These are phyloP conservation scores for Neuroscelio doddi DNA, from an alignment of 2,888 invertebrate genomes.

Conservation along the genomic window DNA sequence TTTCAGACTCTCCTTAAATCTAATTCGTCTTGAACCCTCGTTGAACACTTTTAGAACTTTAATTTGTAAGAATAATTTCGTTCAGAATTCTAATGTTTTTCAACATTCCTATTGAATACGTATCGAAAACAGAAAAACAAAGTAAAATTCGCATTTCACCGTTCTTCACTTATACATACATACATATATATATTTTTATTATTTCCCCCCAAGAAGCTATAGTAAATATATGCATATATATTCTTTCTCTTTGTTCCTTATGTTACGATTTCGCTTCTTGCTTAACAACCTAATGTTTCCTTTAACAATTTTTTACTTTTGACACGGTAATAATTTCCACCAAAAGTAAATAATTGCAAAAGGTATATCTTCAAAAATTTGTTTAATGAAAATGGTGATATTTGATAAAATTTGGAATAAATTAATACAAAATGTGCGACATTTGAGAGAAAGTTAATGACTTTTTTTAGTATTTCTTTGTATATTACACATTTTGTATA, in stretches of 20 bases:
- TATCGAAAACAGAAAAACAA: not conserved
- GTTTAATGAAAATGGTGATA: too few species aligned
- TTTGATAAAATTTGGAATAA: too few species aligned
- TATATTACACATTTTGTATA: too few species aligned
- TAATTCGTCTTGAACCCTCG: slow-evolving; percentile 26
- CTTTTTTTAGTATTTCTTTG: too few species aligned
- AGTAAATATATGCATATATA: slow-evolving; percentile 34
- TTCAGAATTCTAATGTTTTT: slow-evolving; percentile 35
- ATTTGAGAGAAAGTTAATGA: too few species aligned
- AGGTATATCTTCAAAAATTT: too few species aligned
- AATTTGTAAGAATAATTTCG: slow-evolving; percentile 53
- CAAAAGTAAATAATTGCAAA: not conserved
- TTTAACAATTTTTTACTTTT: slow-evolving; percentile 11
- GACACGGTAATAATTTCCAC: not conserved
- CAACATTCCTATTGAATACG: slow-evolving; percentile 24
- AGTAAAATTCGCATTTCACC: slow-evolving; percentile 10
- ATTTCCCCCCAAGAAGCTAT: slow-evolving; percentile 19
- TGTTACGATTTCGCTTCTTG: not conserved
- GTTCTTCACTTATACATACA: slow-evolving; percentile 7
- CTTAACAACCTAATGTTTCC: not conserved
- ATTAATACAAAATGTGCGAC: too few species aligned
- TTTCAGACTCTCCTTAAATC: slow-evolving; percentile 42
- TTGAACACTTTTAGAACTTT: slow-evolving; percentile 29
- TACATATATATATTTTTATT: slow-evolving; percentile 13
- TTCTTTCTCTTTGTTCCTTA: slow-evolving; percentile 16